Base-by-base conservation (phyloP, 2,113 vertebrate species). In the Laticauda laticaudata region DNA sequence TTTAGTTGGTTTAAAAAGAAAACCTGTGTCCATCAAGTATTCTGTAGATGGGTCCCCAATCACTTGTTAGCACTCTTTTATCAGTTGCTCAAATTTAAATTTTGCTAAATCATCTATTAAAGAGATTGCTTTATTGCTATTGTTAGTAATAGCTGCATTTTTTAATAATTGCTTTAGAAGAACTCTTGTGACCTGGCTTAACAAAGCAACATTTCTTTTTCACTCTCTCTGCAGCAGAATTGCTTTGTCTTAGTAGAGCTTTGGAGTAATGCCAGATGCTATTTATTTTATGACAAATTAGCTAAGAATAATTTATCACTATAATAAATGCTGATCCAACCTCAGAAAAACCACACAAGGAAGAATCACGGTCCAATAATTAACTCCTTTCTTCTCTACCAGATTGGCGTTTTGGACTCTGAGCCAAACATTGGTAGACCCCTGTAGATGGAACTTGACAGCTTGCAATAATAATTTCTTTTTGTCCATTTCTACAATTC, bases 21-120 rank as follows among this genome's bases (percentile, higher is more conserved):
- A 55, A 81, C 5, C 0, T 86, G 54, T 23, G 51, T 53, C 0
- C 18, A 0, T n/a, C 53, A 86, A 93, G 93, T 86, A 45, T 89
- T 92, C 81, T 87, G 59, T 18, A 61, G 59, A 89, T 51, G 20
- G 18, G 26, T 61, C 57, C 69, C 69, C 93, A 86, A 55, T 89
- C 69, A 86, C 69, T 91, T 91, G 87, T 61, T 48, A 18, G 23
- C 43, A 29, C 39, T 29, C 87, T 45, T 61, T 59, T 89, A 86
- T 89, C 20, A 2, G 2, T 81, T 91, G 85, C 3, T 0, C 91
- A 0, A 1, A 91, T 86, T 29, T 20, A 0, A 7, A n/a, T 0
- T 9, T 90, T 0, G 0, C 43, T 53, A 21, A 34, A 1, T 87
- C 0, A 0, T 18, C 64, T 0, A 1, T 92, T 20, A 75, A 92